Conservation (phyloP, 2,888 invertebrate genomes). For the Cephonodes hylas region DNA sequence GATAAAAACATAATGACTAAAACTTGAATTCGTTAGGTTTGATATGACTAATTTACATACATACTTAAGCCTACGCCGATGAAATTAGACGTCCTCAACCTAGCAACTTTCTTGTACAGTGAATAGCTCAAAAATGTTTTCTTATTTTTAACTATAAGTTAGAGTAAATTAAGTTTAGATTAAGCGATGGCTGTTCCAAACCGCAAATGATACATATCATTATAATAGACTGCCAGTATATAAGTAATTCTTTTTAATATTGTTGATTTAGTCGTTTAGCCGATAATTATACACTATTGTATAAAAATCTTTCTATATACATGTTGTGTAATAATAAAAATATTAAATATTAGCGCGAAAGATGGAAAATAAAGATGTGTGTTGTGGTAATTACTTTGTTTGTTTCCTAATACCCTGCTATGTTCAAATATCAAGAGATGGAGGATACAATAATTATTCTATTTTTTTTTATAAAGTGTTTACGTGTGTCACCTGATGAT, state of each 20-base stretch:
- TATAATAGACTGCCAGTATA: slow-evolving; percentile 79
- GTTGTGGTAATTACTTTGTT: slow-evolving; percentile 60
- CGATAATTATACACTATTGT: slow-evolving; percentile 79
- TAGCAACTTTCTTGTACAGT: slow-evolving; percentile 4
- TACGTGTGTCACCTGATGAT: no score
- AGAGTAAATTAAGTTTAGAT: slow-evolving; percentile 20
- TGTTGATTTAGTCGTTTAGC: slow-evolving; percentile 75
- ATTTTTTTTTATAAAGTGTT: no score
- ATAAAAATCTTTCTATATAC: slow-evolving; percentile 82
- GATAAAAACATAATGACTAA: not conserved
- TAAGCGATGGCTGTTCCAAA: slow-evolving; percentile 71
- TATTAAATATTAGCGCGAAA: slow-evolving; percentile 59
- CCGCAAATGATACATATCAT: slow-evolving; percentile 80
- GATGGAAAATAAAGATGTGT: slow-evolving; percentile 73
- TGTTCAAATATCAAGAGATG: no score
- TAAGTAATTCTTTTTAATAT: slow-evolving; percentile 77
- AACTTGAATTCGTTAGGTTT: not conserved
- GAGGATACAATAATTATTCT: no score
- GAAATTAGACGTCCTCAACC: not conserved
- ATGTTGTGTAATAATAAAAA: slow-evolving; percentile 79
- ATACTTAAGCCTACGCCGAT: not conserved
- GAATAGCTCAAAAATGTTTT: not conserved
- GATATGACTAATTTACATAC: not conserved
- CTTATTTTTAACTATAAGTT: slow-evolving; percentile 27
- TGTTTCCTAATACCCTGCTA: no score